Evolutionary conservation across 2,797 vertebrate genomes (phyloP), one percentile per base, ranked within the genome.

Genomic region (Amniataba percoides): DNA sequence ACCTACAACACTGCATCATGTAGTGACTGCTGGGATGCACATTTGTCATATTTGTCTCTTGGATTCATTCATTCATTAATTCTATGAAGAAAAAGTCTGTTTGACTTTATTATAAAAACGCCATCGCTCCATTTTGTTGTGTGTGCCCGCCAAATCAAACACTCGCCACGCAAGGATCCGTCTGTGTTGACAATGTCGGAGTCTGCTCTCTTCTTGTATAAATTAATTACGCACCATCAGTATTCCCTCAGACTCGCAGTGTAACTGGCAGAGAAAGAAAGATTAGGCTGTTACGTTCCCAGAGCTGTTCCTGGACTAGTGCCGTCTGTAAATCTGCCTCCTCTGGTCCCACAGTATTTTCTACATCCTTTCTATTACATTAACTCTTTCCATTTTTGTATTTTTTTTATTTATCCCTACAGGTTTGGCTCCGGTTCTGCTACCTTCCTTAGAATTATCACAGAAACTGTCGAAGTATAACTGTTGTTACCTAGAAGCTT

Each of bases 181-280:
- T 75, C 74, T 80, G 76, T 78, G 69, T 58, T 71, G 72, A 72
- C 70, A 77, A 57, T 73, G 72, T 79, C 69, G 27, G 45, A 76
- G 74, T 52, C 78, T 58, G 69, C 64, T 60, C 63, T 59, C 67
- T 79, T 69, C 78, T 68, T 81, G 77, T 66, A 15, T 78, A 51
- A 88, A 88, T 89, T 74, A 86, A 87, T 88, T 87, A 83, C 58
- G 68, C 13, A 1, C 49, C 68, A 69, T 75, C 80, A 82, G 82
- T 59, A 63, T 83, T 81, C 73, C 77, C 81, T 75, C 31, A 58
- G 81, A 74, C 65, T 85, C 19, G 0, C 71, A 53, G 62, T 80
- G 74, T 64, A 73, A 78, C 80, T 88, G 79, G 81, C 65, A 77
- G 52, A 58, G 63, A 79, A 61, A 68, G 59, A 77, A 49, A 62